phyloP scores from a whole-genome alignment of 2,797 vertebrate species.

The Oreortyx pictus region DNA sequence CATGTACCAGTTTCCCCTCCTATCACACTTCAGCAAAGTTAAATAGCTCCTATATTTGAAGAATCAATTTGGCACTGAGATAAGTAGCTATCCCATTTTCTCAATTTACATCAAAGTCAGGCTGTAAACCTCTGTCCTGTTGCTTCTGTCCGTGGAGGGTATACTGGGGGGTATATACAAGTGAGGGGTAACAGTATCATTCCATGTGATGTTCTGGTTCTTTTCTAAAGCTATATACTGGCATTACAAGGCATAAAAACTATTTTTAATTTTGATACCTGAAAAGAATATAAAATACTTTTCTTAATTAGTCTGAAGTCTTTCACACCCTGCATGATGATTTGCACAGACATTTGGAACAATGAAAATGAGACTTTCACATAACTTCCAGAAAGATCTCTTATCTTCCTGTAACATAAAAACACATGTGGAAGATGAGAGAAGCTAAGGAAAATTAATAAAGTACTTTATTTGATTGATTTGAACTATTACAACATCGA shows the following conservation, averaged over 20 bases:
- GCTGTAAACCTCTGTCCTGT: neutral
- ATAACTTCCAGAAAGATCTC: neutral
- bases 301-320: neutral
- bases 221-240: neutral
- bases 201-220: neutral
- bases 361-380: neutral
- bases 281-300: neutral
- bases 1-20: neutral
- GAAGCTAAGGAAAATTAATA: slow-evolving; percentile 48
- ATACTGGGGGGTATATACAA: neutral
- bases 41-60: neutral
- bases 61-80: neutral
- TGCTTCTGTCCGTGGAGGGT: neutral
- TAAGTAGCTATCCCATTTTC: neutral
- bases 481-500: slow-evolving; percentile 35
- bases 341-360: neutral
- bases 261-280: neutral
- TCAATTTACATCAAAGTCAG: neutral
- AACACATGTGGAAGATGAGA: neutral
- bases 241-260: neutral
- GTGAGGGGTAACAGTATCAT: neutral
- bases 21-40: neutral
- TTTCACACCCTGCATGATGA: neutral
- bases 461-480: slow-evolving; percentile 66
- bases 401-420: neutral